Evolutionary conservation across 2,797 vertebrate genomes (phyloP), one percentile per base, ranked within the genome.

Genomic region (Orestias chungarensis): DNA sequence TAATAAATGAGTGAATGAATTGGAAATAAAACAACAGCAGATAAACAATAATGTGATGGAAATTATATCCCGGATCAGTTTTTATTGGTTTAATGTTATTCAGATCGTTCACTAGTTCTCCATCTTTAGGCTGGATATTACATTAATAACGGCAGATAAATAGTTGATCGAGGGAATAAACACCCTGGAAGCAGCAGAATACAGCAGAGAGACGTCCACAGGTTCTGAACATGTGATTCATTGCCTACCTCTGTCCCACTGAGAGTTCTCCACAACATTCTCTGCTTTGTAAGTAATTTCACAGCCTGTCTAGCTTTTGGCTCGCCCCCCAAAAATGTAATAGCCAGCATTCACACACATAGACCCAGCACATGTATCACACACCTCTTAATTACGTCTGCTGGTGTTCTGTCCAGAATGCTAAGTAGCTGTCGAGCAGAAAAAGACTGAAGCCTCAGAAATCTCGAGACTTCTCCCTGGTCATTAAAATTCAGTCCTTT

Each of bases 241-340:
- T 31, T 8, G 15, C 54, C 31, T 57, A 57, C 54, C 54, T 57
- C 54, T 33, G 54, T 57, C 54, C 54, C 54, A 33, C 27, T 57
- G 18, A 57, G 27, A 57, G 15, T 57, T 57, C 31, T 83, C 83
- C 82, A 74, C 75, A 82, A 78, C 86, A 87, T 87, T 87, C 86
- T 86, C 82, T 81, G 86, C 79, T 82, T 88, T 92, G 86, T 88
- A 88, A 89, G 87, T 87, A 89, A 90, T 93, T 94, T 93, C 90
- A 90, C 88, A 86, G 83, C 77, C 82, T 33, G 82, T 82, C 87
- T 90, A 80, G 82, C 85, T 88, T 87, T 84, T 86, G 89, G 89
- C 90, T 88, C 62, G 25, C 72, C 72, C 77, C 73, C 78, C 74
- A 75, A 90, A 92, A 70, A 81, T 79, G 6, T 82, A 90, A 92